Evolutionary conservation across 2,888 invertebrate genomes (phyloP), one percentile per base, ranked within the genome.

Genomic region (Linyphia triangularis): DNA sequence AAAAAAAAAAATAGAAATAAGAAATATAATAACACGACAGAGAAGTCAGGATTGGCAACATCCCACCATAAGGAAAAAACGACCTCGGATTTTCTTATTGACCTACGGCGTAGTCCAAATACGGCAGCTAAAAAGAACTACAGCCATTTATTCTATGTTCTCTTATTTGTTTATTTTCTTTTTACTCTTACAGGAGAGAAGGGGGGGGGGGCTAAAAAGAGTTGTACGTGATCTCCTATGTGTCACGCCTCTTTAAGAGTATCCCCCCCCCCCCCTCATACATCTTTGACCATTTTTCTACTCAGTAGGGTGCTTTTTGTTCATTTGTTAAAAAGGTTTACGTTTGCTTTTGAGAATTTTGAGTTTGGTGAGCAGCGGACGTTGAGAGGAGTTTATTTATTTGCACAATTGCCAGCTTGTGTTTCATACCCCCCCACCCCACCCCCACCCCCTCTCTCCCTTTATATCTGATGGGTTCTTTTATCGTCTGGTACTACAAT

Each of bases 291-390:
- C 69, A 77, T 81, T 69, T 81, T 33, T 22, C 13, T 37, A 24
- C 59, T 16, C 69, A 59, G 75, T 13, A 75, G 84, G 65, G 75
- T 26, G 65, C 24, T 75, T 75, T 73, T 67, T 65, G 83, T 84
- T 85, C 75, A 75, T 85, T 85, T 77, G 77, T 85, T 85, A 85
- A 85, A 85, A 85, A 85, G 85, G 77, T 85, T 59, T 85, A 59
- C 69, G 77, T 85, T 77, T 85, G 57, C 67, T 75, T 67, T 84
- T 57, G 22, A 33, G 75, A 30, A 67, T 51, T 73, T 37, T 65
- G 51, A 16, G 57, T 69, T 61, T 73, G 10, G 26, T 16, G 43
- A 24, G 65, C 43, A 43, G 43, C n/a, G 73, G 59, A 57, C 77
- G 85, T 69, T 77, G 85, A n/a, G 51, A 51, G 51, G n/a, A 51